Percentiles rank a stretch among this genome's conserved stretches.
These are phyloP conservation scores for Nephotettix cincticeps DNA, from an alignment of 1,140 invertebrate species.

Conservation along the genomic window DNA sequence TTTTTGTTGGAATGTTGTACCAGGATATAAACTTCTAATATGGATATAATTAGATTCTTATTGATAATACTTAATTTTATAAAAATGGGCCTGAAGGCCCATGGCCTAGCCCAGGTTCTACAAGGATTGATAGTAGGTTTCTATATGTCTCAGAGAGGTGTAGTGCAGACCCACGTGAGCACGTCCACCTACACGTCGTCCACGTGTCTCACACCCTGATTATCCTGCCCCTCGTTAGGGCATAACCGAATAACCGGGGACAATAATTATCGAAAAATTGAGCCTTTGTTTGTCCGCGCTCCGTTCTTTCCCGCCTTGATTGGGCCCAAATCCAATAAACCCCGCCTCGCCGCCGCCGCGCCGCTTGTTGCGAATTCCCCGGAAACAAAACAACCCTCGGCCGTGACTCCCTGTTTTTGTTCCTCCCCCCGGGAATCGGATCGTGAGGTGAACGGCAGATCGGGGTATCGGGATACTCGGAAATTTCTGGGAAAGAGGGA, in stretches of 20 bases:
- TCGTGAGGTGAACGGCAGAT: too few species aligned
- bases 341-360: neutral
- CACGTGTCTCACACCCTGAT: neutral
- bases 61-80: too few species aligned
- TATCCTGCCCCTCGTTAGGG: neutral
- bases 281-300: neutral
- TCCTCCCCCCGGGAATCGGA: too few species aligned
- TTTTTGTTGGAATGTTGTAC: too few species aligned
- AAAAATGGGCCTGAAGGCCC: too few species aligned
- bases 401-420: neutral
- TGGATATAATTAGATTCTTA: too few species aligned
- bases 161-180: neutral
- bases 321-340: neutral
- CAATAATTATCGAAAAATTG: constrained; percentile 10
- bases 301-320: constrained; percentile 5
- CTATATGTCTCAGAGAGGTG: too few species aligned
- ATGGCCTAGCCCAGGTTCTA: too few species aligned
- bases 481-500: too few species aligned
- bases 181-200: neutral
- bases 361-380: neutral
- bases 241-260: constrained; percentile 3
- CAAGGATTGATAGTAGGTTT: too few species aligned
- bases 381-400: constrained; percentile 1
- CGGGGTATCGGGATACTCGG: too few species aligned
- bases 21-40: too few species aligned